phyloP scores from a whole-genome alignment of 2,888 invertebrate species.

The Scaptomyza flava region DNA sequence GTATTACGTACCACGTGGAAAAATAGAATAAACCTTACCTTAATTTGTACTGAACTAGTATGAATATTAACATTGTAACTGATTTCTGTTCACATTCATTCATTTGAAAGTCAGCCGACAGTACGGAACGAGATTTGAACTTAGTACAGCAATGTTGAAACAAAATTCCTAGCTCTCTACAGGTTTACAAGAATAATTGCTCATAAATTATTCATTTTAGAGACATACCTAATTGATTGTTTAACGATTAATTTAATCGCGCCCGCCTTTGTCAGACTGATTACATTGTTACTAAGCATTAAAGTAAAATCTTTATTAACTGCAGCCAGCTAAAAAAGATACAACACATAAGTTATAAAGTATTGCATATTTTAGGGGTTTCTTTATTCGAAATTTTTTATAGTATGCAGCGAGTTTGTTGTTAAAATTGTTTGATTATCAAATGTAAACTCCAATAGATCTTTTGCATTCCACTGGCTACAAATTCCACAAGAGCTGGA shows the following conservation, averaged over 20 bases:
- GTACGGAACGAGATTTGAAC: background rate
- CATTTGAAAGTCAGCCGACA: too few species aligned
- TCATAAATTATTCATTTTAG: slow-evolving; percentile 6
- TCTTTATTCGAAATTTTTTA: background rate
- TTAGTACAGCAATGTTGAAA: background rate
- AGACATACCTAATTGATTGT: background rate
- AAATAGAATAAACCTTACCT: too few species aligned
- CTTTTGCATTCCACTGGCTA: background rate
- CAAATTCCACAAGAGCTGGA: slow-evolving; percentile 33
- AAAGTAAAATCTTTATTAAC: background rate
- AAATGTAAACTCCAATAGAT: slow-evolving; percentile 12
- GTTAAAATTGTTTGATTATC: background rate
- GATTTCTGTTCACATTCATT: too few species aligned
- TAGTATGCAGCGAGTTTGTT: background rate
- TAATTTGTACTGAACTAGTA: too few species aligned
- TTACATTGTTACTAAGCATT: background rate
- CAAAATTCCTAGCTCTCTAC: background rate
- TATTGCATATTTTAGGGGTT: slow-evolving; percentile 45
- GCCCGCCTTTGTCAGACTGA: background rate
- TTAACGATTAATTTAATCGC: background rate
- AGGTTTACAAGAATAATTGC: background rate
- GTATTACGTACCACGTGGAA: background rate
- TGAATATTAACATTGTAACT: too few species aligned
- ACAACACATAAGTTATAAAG: background rate
- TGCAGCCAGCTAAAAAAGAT: background rate